Conservation (phyloP, 2,888 invertebrate species). For the Thalpophila matura region DNA sequence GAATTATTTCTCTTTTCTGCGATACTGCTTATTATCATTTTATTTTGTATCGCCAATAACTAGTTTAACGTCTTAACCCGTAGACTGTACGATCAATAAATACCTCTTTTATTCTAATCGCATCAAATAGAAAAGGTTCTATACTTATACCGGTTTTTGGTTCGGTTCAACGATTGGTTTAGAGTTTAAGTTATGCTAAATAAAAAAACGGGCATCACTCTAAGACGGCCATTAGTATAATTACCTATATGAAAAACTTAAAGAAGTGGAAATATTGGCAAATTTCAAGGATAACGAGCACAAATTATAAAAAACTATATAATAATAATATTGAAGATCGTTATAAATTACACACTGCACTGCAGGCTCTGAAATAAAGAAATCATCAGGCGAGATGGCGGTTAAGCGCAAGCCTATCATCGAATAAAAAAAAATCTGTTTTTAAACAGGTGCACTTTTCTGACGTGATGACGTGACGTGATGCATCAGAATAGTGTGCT, state of each 20-base stretch:
- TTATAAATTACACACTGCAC: constrained; percentile 3
- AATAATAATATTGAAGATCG: not conserved
- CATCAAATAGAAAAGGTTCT: constrained; percentile 1
- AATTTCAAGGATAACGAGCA: constrained; percentile 11
- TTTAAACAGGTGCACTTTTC: too few species aligned
- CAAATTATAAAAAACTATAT: not conserved
- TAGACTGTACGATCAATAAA: not conserved
- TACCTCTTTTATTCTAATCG: not conserved
- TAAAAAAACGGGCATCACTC: constrained; percentile 6
- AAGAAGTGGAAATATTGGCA: constrained; percentile 5
- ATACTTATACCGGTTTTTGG: constrained; percentile 8
- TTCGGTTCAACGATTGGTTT: constrained; percentile 6
- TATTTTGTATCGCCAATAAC: not conserved
- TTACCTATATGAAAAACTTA: constrained; percentile 15
- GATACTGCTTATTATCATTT: constrained; percentile 1
- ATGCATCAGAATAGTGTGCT: too few species aligned
- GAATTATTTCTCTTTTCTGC: constrained; percentile 12
- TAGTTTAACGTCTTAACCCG: not conserved
- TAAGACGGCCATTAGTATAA: constrained; percentile 8
- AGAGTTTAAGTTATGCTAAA: not conserved
- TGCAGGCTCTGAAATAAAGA: too few species aligned
- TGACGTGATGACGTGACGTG: too few species aligned
- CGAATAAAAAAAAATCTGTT: too few species aligned
- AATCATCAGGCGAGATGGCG: too few species aligned
- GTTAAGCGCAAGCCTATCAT: too few species aligned